These are phyloP conservation scores for Eudyptes chrysolophus DNA, from an alignment of 2,113 vertebrate species.

Conservation along the genomic window DNA sequence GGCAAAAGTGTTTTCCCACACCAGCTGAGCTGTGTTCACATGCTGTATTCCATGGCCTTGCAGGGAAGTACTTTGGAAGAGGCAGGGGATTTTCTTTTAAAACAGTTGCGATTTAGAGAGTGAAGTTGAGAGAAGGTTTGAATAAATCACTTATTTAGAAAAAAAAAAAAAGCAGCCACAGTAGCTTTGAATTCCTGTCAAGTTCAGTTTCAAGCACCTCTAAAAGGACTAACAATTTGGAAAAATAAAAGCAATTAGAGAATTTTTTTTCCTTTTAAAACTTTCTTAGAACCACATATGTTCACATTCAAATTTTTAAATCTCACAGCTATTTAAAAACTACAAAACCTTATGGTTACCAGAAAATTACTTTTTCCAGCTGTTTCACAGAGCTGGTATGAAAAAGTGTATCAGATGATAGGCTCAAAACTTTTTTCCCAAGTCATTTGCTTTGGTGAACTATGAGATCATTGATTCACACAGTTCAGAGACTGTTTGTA, in stretches of 20 bases:
- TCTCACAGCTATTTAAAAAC: background rate
- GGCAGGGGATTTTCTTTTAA: background rate
- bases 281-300: background rate
- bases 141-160: background rate
- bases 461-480: background rate
- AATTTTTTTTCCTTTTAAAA: background rate
- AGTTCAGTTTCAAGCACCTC: background rate
- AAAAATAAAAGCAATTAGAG: background rate
- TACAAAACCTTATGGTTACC: background rate
- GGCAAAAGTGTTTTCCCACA: no score
- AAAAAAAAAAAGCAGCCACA: no score
- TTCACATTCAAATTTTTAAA: background rate
- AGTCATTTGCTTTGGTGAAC: background rate
- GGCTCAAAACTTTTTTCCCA: background rate
- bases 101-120: background rate
- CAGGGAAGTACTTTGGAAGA: background rate
- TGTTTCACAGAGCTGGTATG: background rate
- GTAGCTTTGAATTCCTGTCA: background rate
- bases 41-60: accelerated
- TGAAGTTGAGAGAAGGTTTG: background rate
- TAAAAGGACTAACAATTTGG: background rate
- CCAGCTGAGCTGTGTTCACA: background rate
- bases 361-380: background rate
- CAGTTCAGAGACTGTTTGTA: background rate
- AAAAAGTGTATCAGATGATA: background rate